These are phyloP conservation scores for Athripsodes cinereus DNA, from an alignment of 2,888 invertebrate genomes.

Conservation along the genomic window DNA sequence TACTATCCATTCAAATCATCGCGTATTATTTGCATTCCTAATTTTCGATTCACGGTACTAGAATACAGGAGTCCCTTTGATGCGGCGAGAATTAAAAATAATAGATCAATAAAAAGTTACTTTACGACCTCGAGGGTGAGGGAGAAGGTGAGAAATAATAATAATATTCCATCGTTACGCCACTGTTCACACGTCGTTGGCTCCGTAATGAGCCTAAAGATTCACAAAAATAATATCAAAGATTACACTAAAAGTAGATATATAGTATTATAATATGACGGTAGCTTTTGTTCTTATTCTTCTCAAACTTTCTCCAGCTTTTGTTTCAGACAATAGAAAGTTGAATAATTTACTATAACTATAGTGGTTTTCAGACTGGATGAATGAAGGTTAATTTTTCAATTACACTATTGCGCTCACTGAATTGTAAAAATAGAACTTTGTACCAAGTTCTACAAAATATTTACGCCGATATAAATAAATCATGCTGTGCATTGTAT, in stretches of 20 bases:
- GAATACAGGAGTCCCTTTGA: background rate
- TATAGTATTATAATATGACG: no score
- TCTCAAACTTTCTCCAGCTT: background rate
- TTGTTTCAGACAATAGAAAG: background rate
- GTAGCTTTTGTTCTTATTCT: background rate
- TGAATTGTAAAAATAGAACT: no score
- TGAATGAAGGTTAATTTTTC: background rate
- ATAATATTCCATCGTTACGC: background rate
- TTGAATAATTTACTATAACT: background rate
- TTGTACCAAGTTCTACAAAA: no score
- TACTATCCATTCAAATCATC: background rate
- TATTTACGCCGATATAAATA: no score
- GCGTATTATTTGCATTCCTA: background rate
- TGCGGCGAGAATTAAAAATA: background rate
- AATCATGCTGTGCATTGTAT: no score
- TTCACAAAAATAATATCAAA: constrained; percentile 2
- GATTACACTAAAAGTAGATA: background rate
- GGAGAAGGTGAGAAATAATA: background rate
- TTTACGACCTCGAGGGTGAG: background rate
- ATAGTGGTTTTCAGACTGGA: background rate
- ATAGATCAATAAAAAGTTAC: constrained; percentile 1
- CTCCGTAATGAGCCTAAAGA: constrained; percentile 17
- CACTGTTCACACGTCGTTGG: constrained; percentile 25
- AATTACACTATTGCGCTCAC: background rate
- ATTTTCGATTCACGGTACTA: background rate